Evolutionary conservation across 2,888 invertebrate species (phyloP).

Genomic region (Brachynemurus nebulosus): DNA sequence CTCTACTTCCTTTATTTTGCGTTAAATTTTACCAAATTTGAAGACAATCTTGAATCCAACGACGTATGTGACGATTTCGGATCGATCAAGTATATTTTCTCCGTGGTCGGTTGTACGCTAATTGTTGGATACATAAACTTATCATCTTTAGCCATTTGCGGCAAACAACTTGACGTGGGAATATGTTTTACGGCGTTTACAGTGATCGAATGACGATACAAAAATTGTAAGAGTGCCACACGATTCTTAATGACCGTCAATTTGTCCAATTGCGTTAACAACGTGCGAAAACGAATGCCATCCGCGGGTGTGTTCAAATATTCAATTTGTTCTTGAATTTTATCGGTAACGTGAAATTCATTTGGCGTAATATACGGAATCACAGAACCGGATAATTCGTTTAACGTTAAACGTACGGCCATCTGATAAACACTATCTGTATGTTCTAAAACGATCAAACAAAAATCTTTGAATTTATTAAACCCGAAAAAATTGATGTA

Average conservation of each 20-base stretch:
- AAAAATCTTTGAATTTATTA: neutral
- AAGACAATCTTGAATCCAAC: neutral
- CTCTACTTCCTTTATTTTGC: too few relatives aligned
- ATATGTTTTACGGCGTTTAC: neutral
- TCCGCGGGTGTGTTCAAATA: slow-evolving; percentile 25
- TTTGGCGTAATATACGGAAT: slow-evolving; percentile 14
- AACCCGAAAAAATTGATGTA: neutral
- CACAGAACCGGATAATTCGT: slow-evolving; percentile 12
- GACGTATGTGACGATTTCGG: neutral
- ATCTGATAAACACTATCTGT: neutral
- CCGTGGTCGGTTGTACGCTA: neutral
- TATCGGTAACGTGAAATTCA: slow-evolving; percentile 20
- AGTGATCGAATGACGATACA: neutral
- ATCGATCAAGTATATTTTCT: neutral
- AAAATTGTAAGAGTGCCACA: neutral
- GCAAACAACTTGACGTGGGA: too few relatives aligned
- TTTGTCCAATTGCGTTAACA: slow-evolving; percentile 27
- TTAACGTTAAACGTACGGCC: neutral
- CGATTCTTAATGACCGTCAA: slow-evolving; percentile 15
- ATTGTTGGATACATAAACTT: too few relatives aligned
- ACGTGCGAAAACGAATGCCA: slow-evolving; percentile 28
- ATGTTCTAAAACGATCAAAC: slow-evolving; percentile 2
- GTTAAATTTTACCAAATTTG: neutral
- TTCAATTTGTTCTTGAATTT: slow-evolving; percentile 21
- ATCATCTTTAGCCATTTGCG: too few relatives aligned